Base-by-base conservation (phyloP, 2,113 vertebrate species). In the Ptychochromis oligacanthus region DNA sequence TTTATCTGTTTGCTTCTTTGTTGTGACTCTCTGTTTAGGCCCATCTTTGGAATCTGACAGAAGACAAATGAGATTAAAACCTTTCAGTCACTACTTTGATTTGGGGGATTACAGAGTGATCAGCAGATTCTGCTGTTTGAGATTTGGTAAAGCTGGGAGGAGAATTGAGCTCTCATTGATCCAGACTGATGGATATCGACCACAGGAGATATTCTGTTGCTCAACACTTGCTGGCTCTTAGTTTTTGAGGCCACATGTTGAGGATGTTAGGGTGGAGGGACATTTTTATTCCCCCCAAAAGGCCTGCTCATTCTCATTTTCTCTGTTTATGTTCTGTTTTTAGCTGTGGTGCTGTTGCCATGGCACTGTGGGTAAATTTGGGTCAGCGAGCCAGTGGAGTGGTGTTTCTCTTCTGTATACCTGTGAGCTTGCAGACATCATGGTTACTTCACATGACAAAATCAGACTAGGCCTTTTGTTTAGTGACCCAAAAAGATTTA, bases 291-390 rank as follows among this genome's bases (percentile, higher is more conserved):
- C 15, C 28, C 3, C 15, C 4, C 9, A 31, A 72, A 75, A 79
- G 22, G 52, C 38, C 7, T 3, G 3, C 38, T 55, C 0, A 24
- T 62, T 56, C 14, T 62, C 24, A 55, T 55, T 55, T 74, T 46
- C 22, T 31, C 43, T 74, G 34, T 84, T 77, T 65, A 82, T 10
- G 15, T 75, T 43, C 54, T 56, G 12, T 79, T 80, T 67, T 0
- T 67, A 76, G 77, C 59, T 2, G 3, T 7, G 52, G 40, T 28
- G 61, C 43, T 77, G 78, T 85, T 85, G 84, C 84, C 46, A 77
- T 81, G 72, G 72, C 31, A 15, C 52, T 65, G 38, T 4, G 26
- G 60, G 59, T 0, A 72, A 77, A 81, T 85, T 43, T 18, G 40
- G 24, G 78, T 60, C 61, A 58, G 49, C 7, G 2, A 75, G 52